Evolutionary conservation across 2,113 vertebrate species (phyloP).

Genomic region (Proteles cristata): DNA sequence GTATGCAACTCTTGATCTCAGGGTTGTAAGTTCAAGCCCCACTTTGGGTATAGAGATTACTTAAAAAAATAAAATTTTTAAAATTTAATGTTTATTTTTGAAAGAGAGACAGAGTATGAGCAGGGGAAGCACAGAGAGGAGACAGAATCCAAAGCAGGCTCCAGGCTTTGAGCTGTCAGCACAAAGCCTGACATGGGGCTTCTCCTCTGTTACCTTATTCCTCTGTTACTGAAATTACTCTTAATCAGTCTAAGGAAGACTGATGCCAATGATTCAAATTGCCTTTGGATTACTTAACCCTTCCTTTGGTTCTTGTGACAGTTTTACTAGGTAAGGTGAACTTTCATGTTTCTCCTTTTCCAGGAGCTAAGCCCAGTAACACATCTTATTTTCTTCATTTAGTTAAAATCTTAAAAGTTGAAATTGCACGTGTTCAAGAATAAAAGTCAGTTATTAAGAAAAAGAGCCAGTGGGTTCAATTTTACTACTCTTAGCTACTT

Average conservation of each 20-base stretch:
- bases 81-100: no score
- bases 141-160: no score
- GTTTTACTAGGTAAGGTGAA: not conserved
- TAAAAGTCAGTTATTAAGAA: conserved; percentile 18
- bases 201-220: no score
- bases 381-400: conserved; percentile 19
- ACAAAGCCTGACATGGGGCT: no score
- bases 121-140: no score
- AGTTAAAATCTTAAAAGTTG: conserved; percentile 44
- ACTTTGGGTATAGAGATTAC: no score
- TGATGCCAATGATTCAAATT: not conserved
- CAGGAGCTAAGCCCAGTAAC: not conserved
- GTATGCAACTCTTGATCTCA: no score
- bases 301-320: not conserved
- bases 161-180: no score
- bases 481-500: conserved; percentile 4
- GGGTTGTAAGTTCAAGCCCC: no score
- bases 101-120: no score
- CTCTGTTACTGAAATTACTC: not conserved
- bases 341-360: not conserved
- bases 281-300: not conserved
- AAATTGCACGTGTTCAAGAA: conserved; percentile 4
- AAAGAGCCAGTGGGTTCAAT: conserved; percentile 1
- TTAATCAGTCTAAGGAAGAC: not conserved
- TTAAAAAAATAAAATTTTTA: no score